phyloP scores from a whole-genome alignment of 1,140 invertebrate species.

The Chrysopa pallens region DNA sequence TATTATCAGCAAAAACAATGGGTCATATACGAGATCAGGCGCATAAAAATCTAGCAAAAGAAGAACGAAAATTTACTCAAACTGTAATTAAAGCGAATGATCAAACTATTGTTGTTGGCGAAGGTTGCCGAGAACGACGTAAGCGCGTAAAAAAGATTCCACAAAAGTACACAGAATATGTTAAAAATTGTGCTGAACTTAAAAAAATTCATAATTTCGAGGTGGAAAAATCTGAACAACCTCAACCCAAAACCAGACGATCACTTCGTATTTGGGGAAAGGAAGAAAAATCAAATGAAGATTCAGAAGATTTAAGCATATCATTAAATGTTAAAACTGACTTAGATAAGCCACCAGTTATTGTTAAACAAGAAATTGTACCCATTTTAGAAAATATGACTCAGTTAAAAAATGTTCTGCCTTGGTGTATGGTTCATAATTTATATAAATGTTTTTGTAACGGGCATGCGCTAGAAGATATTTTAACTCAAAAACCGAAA shows the following conservation, averaged over 20 bases:
- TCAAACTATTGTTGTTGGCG: conserved; percentile 21
- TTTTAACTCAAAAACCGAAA: background rate
- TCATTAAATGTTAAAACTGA: background rate
- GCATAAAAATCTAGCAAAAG: conserved; percentile 21
- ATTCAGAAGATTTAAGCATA: too few species aligned
- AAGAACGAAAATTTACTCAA: conserved; percentile 24
- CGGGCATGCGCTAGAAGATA: conserved; percentile 4
- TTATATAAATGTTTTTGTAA: conserved; percentile 19
- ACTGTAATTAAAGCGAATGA: conserved; percentile 23
- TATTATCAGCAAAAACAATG: conserved; percentile 15
- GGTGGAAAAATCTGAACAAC: too few species aligned
- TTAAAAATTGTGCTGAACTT: conserved; percentile 1
- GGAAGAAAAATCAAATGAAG: too few species aligned
- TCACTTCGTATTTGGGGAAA: too few species aligned
- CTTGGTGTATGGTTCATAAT: conserved; percentile 19
- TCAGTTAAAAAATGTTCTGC: conserved; percentile 11
- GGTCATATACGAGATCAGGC: conserved; percentile 20
- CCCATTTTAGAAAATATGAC: conserved; percentile 10
- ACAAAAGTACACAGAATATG: conserved; percentile 20
- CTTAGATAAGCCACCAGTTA: background rate
- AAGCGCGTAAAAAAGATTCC: conserved; percentile 18
- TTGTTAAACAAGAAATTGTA: conserved; percentile 4
- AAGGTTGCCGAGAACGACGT: conserved; percentile 11
- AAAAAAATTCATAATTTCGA: background rate
- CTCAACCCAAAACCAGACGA: too few species aligned